phyloP scores from a whole-genome alignment of 2,113 vertebrate genomes.

The Neodon shergylaensis region DNA sequence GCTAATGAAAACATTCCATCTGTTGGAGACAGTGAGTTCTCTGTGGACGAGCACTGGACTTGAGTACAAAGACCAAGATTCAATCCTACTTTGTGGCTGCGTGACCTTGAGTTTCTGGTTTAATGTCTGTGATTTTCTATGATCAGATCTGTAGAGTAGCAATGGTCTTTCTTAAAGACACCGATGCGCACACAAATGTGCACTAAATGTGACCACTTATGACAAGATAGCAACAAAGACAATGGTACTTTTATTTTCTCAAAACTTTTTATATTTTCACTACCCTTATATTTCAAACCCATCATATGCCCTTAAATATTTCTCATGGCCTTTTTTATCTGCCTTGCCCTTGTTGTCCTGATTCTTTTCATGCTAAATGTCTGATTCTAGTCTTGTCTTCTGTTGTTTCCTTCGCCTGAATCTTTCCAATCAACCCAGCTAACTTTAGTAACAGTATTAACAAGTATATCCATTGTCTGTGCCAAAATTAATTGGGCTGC shows the following conservation, averaged over 20 bases:
- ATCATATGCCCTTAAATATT: not conserved
- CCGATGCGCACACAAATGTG: not conserved
- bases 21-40: not conserved
- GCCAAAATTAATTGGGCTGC: not conserved
- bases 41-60: not conserved
- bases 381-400: not conserved
- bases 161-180: not conserved
- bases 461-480: not conserved
- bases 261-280: not conserved
- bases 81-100: too few species aligned
- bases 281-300: not conserved
- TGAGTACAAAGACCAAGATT: not conserved
- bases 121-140: not conserved
- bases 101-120: not conserved
- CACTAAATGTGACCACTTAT: not conserved
- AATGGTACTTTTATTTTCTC: not conserved
- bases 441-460: not conserved
- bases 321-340: not conserved
- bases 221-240: not conserved
- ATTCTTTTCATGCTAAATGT: not conserved
- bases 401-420: not conserved
- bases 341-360: not conserved
- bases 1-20: not conserved
- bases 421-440: not conserved
- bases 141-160: not conserved